Percentiles rank a stretch among this genome's conserved stretches.
These are phyloP conservation scores for Buceros bicornis DNA, from an alignment of 2,797 vertebrate genomes.

Conservation along the genomic window DNA sequence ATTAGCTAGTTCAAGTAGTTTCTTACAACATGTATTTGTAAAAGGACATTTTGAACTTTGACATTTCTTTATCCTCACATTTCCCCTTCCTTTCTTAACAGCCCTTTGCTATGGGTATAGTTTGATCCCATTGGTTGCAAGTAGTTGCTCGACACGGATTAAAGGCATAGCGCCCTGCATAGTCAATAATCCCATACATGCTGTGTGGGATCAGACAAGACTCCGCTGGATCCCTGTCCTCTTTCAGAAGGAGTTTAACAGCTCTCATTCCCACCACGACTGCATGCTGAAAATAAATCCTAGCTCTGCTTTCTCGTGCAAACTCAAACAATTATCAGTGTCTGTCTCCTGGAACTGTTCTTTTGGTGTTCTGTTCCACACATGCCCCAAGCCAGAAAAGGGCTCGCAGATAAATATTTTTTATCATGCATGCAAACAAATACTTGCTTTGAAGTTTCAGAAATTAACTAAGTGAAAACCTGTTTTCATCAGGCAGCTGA, in stretches of 20 bases:
- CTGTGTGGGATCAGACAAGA: neutral
- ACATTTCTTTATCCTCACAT: neutral
- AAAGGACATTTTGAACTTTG: neutral
- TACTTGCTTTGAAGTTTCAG: neutral
- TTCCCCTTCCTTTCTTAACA: neutral
- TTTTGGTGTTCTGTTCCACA: neutral
- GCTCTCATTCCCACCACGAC: neutral
- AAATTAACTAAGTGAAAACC: neutral
- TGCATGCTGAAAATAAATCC: neutral
- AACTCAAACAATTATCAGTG: neutral
- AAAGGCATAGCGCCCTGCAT: neutral
- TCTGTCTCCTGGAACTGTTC: neutral
- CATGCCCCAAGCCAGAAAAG: neutral
- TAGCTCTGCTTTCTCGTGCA: neutral
- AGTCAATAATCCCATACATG: neutral
- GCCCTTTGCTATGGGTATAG: neutral
- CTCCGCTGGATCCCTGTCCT: neutral
- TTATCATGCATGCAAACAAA: neutral
- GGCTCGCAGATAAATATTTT: neutral
- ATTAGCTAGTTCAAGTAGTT: neutral
- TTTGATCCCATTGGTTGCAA: neutral
- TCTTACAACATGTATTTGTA: neutral
- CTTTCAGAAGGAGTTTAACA: neutral
- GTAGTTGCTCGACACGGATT: neutral
- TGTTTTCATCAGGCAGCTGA: neutral